Conservation (phyloP, 2,113 vertebrate species). For the Henicopernis longicauda region DNA sequence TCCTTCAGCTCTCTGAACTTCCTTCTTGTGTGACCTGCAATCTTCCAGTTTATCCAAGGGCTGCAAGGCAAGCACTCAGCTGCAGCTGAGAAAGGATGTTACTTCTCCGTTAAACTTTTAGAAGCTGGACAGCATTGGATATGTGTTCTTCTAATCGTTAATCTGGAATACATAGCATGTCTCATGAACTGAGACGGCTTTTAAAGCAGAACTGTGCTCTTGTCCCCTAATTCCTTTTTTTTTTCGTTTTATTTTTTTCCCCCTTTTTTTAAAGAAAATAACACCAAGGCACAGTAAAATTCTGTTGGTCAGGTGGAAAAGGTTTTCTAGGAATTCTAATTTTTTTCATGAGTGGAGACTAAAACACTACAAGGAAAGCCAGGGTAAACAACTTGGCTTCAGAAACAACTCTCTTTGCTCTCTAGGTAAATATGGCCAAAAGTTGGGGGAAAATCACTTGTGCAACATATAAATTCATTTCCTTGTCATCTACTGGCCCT, state of each 20-base stretch:
- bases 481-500: not conserved
- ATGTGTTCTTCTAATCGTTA: not conserved
- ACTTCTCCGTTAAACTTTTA: not conserved
- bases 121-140: not conserved
- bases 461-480: not conserved
- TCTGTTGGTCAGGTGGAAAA: not conserved
- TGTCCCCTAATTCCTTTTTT: not conserved
- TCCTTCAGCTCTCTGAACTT: conserved; percentile 1
- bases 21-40: not conserved
- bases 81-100: not conserved
- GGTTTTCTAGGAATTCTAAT: not conserved
- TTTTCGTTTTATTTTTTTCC: rapidly evolving
- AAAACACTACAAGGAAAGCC: not conserved
- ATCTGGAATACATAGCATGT: not conserved
- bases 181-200: not conserved
- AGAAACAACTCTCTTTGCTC: not conserved
- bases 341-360: not conserved
- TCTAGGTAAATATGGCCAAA: not conserved
- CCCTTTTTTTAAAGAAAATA: not conserved
- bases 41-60: not conserved
- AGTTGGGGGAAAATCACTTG: not conserved
- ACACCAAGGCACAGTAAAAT: not conserved
- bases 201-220: not conserved
- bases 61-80: not conserved
- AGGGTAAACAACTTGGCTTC: not conserved